phyloP scores from a whole-genome alignment of 2,888 invertebrate species.

The Cheilosia soror region DNA sequence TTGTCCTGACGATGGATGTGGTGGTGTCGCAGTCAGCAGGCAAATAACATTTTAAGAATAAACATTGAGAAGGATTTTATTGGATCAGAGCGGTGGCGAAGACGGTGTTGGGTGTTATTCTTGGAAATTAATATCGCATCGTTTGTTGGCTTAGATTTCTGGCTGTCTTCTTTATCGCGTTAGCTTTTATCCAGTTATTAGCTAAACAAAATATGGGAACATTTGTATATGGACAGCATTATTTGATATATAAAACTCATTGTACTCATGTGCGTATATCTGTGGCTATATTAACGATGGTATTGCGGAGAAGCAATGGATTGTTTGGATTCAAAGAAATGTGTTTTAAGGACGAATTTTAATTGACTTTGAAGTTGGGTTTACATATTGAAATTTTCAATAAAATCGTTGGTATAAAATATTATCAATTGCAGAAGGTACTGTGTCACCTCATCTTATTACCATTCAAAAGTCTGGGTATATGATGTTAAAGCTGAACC shows the following conservation, averaged over 20 bases:
- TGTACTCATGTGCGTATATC: not conserved
- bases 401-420: too few species aligned
- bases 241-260: not conserved
- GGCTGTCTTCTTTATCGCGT: conserved; percentile 4
- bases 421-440: too few species aligned
- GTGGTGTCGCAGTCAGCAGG: not conserved
- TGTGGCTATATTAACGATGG: not conserved
- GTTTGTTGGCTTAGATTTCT: conserved; percentile 47
- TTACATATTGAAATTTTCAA: too few species aligned
- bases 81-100: conserved; percentile 19
- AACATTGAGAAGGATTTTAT: conserved; percentile 50
- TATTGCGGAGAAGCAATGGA: not conserved
- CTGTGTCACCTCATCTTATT: too few species aligned
- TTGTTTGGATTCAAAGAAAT: too few species aligned
- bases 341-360: not conserved
- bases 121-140: conserved; percentile 54
- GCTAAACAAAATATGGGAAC: conserved; percentile 2
- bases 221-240: not conserved
- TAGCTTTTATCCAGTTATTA: conserved; percentile 31
- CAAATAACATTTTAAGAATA: conserved; percentile 46
- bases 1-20: conserved; percentile 30
- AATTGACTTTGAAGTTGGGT: too few species aligned
- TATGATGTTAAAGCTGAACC: too few species aligned
- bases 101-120: conserved; percentile 15
- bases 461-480: too few species aligned